Percentiles rank a stretch among this genome's conserved stretches.
Conservation (phyloP, 2,888 invertebrate genomes). For the Thysanoteuthis rhombus region DNA sequence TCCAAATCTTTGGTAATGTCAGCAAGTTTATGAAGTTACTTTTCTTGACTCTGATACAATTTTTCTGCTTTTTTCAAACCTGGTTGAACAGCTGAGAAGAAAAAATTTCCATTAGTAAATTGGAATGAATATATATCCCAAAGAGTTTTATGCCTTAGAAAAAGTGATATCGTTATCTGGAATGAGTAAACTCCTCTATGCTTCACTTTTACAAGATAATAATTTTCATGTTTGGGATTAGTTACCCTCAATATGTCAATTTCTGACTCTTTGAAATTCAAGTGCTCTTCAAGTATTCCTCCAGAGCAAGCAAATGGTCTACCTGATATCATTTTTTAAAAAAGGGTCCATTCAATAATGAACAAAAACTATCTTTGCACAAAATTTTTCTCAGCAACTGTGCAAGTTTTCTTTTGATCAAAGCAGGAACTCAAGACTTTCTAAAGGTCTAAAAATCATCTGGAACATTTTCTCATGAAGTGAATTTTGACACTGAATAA, state of each 20-base stretch:
- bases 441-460: not conserved
- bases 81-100: not conserved
- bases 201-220: not conserved
- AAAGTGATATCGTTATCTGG: not conserved
- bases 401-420: not conserved
- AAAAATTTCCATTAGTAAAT: not conserved
- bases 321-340: not conserved
- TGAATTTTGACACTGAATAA: not conserved
- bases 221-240: not conserved
- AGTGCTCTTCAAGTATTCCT: not conserved
- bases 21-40: not conserved
- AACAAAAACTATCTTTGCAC: not conserved
- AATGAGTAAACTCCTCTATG: not conserved
- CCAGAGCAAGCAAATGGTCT: not conserved
- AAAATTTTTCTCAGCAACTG: not conserved
- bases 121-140: not conserved
- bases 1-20: too few species aligned
- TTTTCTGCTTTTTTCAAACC: not conserved
- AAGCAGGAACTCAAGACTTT: not conserved
- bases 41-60: not conserved
- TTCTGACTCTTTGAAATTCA: not conserved
- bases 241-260: not conserved
- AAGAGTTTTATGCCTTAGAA: not conserved
- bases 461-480: not conserved
- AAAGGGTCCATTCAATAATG: not conserved